phyloP scores from a whole-genome alignment of 2,888 invertebrate genomes.

The Thymelicus lineola region DNA sequence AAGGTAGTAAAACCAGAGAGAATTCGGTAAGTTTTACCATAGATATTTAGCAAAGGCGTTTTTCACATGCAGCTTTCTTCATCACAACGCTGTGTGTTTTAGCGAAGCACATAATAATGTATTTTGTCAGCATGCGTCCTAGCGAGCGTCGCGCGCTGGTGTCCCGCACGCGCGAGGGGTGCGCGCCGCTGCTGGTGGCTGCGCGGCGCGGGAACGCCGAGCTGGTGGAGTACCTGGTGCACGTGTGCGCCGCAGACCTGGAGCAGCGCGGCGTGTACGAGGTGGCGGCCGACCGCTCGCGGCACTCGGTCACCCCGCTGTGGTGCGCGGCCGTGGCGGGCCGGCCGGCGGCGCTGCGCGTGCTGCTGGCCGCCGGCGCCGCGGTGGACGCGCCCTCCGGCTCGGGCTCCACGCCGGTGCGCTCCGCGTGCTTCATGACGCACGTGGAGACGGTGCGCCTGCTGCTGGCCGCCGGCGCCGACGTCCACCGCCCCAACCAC shows the following conservation, averaged over 20 bases:
- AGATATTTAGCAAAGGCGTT: too few species aligned
- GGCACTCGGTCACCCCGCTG: conserved; percentile 93
- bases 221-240: conserved; percentile 94
- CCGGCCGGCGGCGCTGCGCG: conserved; percentile 88
- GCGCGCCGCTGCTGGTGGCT: conserved; percentile 92
- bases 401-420: conserved; percentile 94
- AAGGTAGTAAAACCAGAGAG: too few species aligned
- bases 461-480: conserved; percentile 92
- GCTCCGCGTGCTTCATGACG: conserved; percentile 97
- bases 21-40: too few species aligned
- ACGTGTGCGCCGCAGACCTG: conserved; percentile 92
- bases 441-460: conserved; percentile 90
- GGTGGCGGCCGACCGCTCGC: conserved; percentile 90
- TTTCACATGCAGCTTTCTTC: too few species aligned
- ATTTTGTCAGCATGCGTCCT: conserved; percentile 80
- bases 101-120: too few species aligned
- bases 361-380: conserved; percentile 91
- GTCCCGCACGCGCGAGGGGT: conserved; percentile 89
- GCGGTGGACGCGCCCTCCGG: conserved; percentile 95
- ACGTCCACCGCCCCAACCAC: conserved; percentile 93
- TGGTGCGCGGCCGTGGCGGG: conserved; percentile 97
- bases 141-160: conserved; percentile 88
- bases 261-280: conserved; percentile 95
- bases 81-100: too few species aligned
- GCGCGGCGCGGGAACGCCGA: conserved; percentile 92